Base-by-base conservation (phyloP, 2,797 vertebrate species). In the Leptatherina wallacei region DNA sequence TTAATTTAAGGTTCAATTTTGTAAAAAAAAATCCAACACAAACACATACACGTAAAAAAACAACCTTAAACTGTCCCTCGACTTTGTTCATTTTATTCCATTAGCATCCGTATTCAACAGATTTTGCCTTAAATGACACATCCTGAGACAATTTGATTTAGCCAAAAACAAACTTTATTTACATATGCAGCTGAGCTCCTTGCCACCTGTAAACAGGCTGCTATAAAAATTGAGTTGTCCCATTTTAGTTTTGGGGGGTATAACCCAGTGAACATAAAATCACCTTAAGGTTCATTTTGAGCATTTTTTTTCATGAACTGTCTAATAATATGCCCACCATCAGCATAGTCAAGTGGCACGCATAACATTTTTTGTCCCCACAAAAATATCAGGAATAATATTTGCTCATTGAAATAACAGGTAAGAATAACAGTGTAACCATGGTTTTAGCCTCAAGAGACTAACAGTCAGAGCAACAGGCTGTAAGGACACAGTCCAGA, bases 401-500 rank as follows among this genome's bases (percentile, higher is more conserved):
- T 91, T 89, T 89, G 78, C 82, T 84, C 79, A 77, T 57, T 80
- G 71, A 49, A 90, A 86, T 88, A 91, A 90, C 83, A 85, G 82
- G 81, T 85, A 90, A 86, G 68, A 85, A 89, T 80, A 92, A 92
- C 84, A 92, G 68, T 68, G 81, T 82, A 86, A 84, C 78, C 69
- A 65, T 68, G 72, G 78, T 73, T 68, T 88, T 38, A 66, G 75
- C 66, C 76, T 87, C 57, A 69, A 72, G 81, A 87, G 84, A 84
- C 58, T 36, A 82, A 81, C 78, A 66, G 85, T 77, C 35, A 64
- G 73, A 66, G 47, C 70, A 83, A 81, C 61, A n/a, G 82, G 67
- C 78, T 72, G 84, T 65, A 71, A 81, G 83, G 91, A 88, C 83
- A 89, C 65, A 82, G 72, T 79, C 72, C 82, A 91, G 89, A 91